These are phyloP conservation scores for Ennomos fuscantarius DNA, from an alignment of 2,888 invertebrate species.

Conservation along the genomic window DNA sequence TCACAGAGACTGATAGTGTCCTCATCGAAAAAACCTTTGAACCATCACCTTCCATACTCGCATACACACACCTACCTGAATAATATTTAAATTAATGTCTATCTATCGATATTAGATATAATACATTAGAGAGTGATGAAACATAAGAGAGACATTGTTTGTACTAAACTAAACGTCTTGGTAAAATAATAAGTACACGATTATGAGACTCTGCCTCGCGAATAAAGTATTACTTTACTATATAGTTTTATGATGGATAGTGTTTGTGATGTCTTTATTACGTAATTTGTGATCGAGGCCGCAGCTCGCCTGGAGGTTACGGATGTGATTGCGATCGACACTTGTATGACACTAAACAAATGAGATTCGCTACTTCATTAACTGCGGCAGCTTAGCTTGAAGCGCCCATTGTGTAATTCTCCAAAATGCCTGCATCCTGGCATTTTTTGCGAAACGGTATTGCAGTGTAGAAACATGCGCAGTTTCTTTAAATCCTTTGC, in stretches of 20 bases:
- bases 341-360: slow-evolving; percentile 38
- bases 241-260: slow-evolving; percentile 55
- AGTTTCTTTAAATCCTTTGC: slow-evolving; percentile 16
- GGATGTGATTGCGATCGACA: slow-evolving; percentile 36
- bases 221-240: slow-evolving; percentile 45
- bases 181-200: slow-evolving; percentile 74
- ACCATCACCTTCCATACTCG: slow-evolving; percentile 73
- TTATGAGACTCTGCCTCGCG: slow-evolving; percentile 76
- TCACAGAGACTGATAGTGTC: slow-evolving; percentile 80
- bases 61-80: slow-evolving; percentile 63
- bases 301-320: slow-evolving; percentile 33
- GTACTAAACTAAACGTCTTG: slow-evolving; percentile 79
- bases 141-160: slow-evolving; percentile 82
- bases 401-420: slow-evolving; percentile 23
- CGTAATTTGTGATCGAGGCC: slow-evolving; percentile 60
- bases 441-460: slow-evolving; percentile 13
- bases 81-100: slow-evolving; percentile 65
- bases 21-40: slow-evolving; percentile 64
- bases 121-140: slow-evolving; percentile 82
- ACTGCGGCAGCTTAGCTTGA: slow-evolving; percentile 27
- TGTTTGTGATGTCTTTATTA: slow-evolving; percentile 77
- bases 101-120: slow-evolving; percentile 59
- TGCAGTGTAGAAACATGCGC: slow-evolving; percentile 2
- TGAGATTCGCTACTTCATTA: slow-evolving; percentile 54
- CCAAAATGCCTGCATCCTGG: slow-evolving; percentile 9